phyloP scores from a whole-genome alignment of 92 coral and sea anemone species.

The Actinostola sp. region DNA sequence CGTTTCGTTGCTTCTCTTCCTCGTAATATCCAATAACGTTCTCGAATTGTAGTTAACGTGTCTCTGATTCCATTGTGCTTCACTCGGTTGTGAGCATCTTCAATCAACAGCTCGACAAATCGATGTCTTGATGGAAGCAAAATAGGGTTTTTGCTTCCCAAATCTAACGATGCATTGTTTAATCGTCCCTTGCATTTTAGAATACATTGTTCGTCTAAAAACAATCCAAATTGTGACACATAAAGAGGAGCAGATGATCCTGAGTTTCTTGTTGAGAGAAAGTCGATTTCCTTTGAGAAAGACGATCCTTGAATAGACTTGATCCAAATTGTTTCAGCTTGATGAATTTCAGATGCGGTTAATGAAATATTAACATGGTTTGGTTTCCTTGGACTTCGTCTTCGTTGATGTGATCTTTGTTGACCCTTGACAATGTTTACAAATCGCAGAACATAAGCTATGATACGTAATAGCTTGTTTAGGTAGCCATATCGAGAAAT shows the following conservation, averaged over 20 bases:
- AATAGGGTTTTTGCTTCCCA: constrained; percentile 44
- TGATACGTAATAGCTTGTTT: constrained; percentile 48
- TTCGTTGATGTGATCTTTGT: background rate
- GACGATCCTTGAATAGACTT: constrained; percentile 51
- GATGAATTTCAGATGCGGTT: constrained; percentile 40
- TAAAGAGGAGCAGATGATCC: constrained; percentile 36
- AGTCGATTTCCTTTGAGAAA: constrained; percentile 47
- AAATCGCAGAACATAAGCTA: constrained; percentile 53
- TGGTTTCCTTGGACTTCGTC: constrained; percentile 3
- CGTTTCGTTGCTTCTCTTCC: constrained; percentile 57
- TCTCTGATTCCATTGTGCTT: constrained; percentile 61
- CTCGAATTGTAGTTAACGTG: constrained; percentile 64
- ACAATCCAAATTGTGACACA: constrained; percentile 56
- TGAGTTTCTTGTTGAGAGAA: constrained; percentile 34
- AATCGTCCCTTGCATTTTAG: constrained; percentile 52
- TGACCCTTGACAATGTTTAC: background rate
- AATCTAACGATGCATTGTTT: constrained; percentile 54
- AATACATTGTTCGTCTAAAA: constrained; percentile 36
- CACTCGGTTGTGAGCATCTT: constrained; percentile 43
- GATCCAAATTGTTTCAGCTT: constrained; percentile 69
- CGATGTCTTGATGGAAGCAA: constrained; percentile 52
- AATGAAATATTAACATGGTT: too few relatives aligned
- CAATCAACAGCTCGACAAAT: constrained; percentile 43
- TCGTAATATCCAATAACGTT: constrained; percentile 59
- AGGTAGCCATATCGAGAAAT: constrained; percentile 21